Evolutionary conservation across 2,888 invertebrate species (phyloP), one percentile per base, ranked within the genome.

Genomic region (Aphrophora alni): DNA sequence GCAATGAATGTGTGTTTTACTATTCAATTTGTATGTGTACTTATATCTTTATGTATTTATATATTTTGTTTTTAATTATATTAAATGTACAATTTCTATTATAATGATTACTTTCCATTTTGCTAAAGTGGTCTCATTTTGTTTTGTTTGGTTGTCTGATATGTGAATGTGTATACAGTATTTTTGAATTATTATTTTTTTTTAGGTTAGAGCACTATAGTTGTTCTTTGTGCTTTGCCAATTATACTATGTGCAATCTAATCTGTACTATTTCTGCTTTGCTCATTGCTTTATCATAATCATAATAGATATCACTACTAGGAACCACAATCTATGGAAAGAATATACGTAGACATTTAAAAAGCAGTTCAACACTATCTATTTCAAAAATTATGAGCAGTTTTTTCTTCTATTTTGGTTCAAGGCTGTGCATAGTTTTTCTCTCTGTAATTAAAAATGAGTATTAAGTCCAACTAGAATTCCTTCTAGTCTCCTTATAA

Each of bases 121-220:
- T 24, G 21, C 12, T 24, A 7, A 68, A n/a, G 7, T 68, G 3
- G 4, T 68, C 12, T 68, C 68, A 68, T 24, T 68, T 24, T 24
- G 68, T n/a, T 24, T 24, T 7, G 5, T 59, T n/a, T 21, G 59
- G 21, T 59, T 59, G 59, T 59, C 12, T 59, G 59, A 59, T 59
- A 59, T 59, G 59, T 59, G 59, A 59, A 59, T 59, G 59, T 59
- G n/a, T n/a, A n/a, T n/a, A n/a, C n/a, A n/a, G n/a, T n/a, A n/a
- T n/a, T n/a, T n/a, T n/a, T n/a, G n/a, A n/a, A n/a, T n/a, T n/a
- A n/a, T n/a, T n/a, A n/a, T n/a, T n/a, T n/a, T n/a, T n/a, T n/a
- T 59, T 21, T 59, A 21, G 38, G 21, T 4, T 38, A 38, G 38
- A 44, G 75, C 44, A 24, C 17, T 25, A 25, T 51, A 33, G 71